Base-by-base conservation (phyloP, 2,797 vertebrate species). In the Sebastes trivittatus region DNA sequence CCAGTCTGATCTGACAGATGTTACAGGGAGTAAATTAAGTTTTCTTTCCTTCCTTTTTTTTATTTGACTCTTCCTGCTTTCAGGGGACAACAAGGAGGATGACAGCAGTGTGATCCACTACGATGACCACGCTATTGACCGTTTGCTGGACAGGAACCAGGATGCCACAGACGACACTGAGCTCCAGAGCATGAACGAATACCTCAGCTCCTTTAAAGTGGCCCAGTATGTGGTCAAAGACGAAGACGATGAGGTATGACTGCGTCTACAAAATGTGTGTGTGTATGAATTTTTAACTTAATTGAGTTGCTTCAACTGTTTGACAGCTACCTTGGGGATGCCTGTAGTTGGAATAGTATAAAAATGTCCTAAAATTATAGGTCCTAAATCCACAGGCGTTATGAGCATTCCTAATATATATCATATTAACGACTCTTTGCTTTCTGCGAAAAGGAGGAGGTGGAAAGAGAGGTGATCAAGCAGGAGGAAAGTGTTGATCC, bases 131-230 rank as follows among this genome's bases (percentile, higher is more conserved):
- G 98, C 98, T 81, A 98, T 99, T 65, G 96, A 97, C 58, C 96
- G 97, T 16, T 90, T 99, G 7, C 83, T 99, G 67, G 98, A 99
- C 94, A 95, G 98, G 54, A 98, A 99, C 94, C 98, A 98, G 94
- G 97, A 97, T 83, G 97, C 97, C 89, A 98, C 97, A 0, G 98
- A 99, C 13, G 98, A 99, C 90, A 98, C 98, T 0, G 98, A 99
- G 92, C 92, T 99, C 62, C 98, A 99, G 94, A 99, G 97, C 95
- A 99, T 99, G 98, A 99, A 99, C 65, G 98, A 99, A 67, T 99
- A 99, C 94, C 96, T 99, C 89, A 99, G 98, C 90, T 99, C 98
- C 23, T 99, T 99, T 89, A 99, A 99, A 88, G 98, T 99, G 90
- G 98, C 98, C 29, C 98, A 99, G 88, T 99, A 99, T 72, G 98